phyloP scores from a whole-genome alignment of 2,888 invertebrate species.

The Philopedon plagiatum region DNA sequence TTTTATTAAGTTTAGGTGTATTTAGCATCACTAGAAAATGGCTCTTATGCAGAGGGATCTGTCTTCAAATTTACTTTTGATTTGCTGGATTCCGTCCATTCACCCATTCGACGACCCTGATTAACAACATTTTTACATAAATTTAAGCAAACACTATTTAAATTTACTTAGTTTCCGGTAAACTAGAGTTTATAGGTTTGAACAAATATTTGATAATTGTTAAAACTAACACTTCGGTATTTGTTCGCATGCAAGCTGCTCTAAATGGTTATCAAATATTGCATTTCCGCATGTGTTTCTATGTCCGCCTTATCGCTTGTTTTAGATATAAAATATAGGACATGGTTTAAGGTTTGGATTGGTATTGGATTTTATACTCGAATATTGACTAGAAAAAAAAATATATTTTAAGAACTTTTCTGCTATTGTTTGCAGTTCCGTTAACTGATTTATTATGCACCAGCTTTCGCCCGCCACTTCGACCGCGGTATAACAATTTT shows the following conservation, averaged over 20 bases:
- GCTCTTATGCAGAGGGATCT: no score
- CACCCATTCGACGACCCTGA: no score
- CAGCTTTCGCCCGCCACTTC: no score
- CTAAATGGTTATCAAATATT: background rate
- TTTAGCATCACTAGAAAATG: no score
- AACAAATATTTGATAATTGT: constrained; percentile 2
- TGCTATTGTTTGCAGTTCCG: no score
- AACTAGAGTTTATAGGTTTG: background rate
- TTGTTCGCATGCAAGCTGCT: background rate
- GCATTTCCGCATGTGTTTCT: background rate
- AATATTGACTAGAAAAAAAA: background rate
- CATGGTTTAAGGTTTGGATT: background rate
- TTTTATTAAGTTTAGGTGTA: no score
- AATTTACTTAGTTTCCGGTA: background rate
- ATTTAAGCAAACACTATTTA: background rate
- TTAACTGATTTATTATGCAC: no score
- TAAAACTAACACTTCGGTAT: constrained; percentile 1
- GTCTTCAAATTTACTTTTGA: no score
- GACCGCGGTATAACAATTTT: no score
- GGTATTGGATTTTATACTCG: background rate
- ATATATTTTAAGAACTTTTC: no score
- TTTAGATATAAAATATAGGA: background rate
- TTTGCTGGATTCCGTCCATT: no score
- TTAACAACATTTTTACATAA: no score
- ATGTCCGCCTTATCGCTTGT: background rate